phyloP scores from a whole-genome alignment of 2,888 invertebrate species.

The Venustoraphidia nigricollis region DNA sequence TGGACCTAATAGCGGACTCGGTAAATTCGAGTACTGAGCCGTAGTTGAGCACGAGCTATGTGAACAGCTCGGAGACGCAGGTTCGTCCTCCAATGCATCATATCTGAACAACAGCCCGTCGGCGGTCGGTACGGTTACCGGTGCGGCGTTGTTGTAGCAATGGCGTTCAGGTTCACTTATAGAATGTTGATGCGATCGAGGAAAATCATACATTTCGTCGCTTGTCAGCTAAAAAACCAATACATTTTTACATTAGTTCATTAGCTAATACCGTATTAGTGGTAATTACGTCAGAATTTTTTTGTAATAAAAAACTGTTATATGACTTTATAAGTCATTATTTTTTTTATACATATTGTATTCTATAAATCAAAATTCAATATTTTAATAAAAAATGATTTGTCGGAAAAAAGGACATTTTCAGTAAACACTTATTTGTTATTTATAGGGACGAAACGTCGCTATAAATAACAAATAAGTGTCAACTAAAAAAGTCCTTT shows the following conservation, averaged over 20 bases:
- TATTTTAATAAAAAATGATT: too few relatives aligned
- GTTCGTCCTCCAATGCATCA: slow-evolving; percentile 32
- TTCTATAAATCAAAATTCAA: too few relatives aligned
- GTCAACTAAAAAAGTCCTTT: too few relatives aligned
- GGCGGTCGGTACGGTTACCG: slow-evolving; percentile 22
- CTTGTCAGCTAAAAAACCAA: slow-evolving; percentile 15
- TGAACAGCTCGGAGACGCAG: slow-evolving; percentile 30
- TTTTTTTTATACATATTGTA: too few relatives aligned
- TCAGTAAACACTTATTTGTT: too few relatives aligned
- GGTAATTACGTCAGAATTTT: too few relatives aligned
- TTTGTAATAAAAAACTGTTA: too few relatives aligned
- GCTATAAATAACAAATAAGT: too few relatives aligned
- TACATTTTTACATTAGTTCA: not conserved
- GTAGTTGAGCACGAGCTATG: slow-evolving; percentile 31
- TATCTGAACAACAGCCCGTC: slow-evolving; percentile 41
- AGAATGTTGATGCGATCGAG: slow-evolving; percentile 41
- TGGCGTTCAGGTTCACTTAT: slow-evolving; percentile 28
- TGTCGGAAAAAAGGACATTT: too few relatives aligned
- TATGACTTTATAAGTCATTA: too few relatives aligned
- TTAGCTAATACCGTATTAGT: too few relatives aligned
- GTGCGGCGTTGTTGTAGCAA: slow-evolving; percentile 46
- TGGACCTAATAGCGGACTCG: slow-evolving; percentile 30
- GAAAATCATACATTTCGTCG: slow-evolving; percentile 55
- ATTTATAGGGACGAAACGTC: too few relatives aligned
- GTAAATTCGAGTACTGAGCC: slow-evolving; percentile 40